Conservation (phyloP, 2,797 vertebrate species). For the Pseudomugil gertrudae region DNA sequence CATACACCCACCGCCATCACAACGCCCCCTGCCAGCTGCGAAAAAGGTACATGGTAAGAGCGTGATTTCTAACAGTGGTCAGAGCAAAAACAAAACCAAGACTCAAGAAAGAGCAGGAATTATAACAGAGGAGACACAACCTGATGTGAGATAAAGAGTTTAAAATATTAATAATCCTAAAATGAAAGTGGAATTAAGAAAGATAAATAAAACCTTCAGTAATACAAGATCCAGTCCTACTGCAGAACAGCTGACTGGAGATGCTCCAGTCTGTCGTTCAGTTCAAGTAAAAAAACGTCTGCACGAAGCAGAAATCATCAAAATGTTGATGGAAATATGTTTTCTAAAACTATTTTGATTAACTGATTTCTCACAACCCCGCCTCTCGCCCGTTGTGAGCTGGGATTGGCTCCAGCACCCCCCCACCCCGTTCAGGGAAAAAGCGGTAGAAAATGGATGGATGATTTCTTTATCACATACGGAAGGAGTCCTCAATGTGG, state of each 20-base stretch:
- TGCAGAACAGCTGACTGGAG: not conserved
- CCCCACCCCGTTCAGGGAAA: too few species aligned
- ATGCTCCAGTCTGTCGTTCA: not conserved
- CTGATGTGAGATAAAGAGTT: conserved; percentile 14
- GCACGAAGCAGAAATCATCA: not conserved
- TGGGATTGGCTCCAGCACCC: too few species aligned
- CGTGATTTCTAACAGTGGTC: not conserved
- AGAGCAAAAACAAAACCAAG: not conserved
- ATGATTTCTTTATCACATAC: too few species aligned
- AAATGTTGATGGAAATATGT: not conserved
- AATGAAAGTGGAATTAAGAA: conserved; percentile 18
- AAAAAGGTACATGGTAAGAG: conserved; percentile 35
- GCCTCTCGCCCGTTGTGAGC: too few species aligned
- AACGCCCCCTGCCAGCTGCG: conserved; percentile 90
- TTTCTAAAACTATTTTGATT: not conserved
- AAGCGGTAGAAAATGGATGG: too few species aligned
- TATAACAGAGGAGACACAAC: conserved; percentile 3
- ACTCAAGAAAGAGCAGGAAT: not conserved
- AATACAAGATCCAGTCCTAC: conserved; percentile 7
- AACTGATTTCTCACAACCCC: not conserved
- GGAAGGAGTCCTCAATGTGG: too few species aligned
- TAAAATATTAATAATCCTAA: conserved; percentile 32
- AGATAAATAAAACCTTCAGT: conserved; percentile 12
- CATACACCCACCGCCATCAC: conserved; percentile 96
- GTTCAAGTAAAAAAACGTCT: not conserved